phyloP scores from a whole-genome alignment of 2,888 invertebrate genomes.

The Endomychus coccineus region DNA sequence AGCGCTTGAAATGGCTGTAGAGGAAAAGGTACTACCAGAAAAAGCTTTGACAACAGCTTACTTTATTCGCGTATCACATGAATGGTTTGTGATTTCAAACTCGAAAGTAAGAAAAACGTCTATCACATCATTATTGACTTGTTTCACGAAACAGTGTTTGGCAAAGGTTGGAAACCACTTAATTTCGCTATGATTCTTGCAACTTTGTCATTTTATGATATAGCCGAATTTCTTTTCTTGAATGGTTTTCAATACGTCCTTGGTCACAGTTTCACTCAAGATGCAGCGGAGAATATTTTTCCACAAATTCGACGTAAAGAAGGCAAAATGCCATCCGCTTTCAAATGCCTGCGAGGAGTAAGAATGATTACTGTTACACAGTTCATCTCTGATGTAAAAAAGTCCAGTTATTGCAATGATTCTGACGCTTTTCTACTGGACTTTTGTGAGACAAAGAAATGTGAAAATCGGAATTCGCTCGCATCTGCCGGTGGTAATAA shows the following conservation, averaged over 20 bases:
- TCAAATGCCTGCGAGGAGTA: background rate
- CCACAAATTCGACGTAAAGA: background rate
- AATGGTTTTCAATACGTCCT: background rate
- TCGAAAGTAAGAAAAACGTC: no score
- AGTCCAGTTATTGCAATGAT: background rate
- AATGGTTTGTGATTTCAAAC: conserved; percentile 1
- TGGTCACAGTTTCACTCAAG: conserved; percentile 1
- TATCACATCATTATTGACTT: background rate
- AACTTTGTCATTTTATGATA: background rate
- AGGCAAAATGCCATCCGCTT: background rate
- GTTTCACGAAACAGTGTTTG: background rate
- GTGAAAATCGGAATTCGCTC: no score
- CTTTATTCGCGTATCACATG: background rate
- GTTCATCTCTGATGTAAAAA: background rate
- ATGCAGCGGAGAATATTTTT: background rate
- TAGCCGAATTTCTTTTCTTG: conserved; percentile 1
- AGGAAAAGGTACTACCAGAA: background rate
- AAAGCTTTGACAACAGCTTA: conserved; percentile 2
- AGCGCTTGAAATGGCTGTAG: conserved; percentile 1
- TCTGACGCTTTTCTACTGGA: background rate
- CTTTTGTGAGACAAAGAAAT: conserved; percentile 2
- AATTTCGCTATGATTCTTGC: background rate
- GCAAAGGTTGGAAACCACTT: background rate
- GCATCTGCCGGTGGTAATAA: no score
- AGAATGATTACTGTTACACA: background rate